Conservation (phyloP, 2,113 vertebrate genomes). For the Abramis brama region DNA sequence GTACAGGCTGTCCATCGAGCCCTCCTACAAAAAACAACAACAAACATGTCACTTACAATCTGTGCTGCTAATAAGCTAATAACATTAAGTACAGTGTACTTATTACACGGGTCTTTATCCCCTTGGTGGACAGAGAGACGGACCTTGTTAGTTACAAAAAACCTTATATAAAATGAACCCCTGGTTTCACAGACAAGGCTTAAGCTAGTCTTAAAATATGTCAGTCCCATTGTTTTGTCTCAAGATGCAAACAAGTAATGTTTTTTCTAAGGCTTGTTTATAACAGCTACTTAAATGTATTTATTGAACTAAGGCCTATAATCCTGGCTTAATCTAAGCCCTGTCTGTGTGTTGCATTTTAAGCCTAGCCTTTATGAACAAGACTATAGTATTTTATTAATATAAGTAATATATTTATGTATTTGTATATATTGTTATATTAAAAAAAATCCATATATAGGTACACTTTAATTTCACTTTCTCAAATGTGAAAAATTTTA, state of each 20-base stretch:
- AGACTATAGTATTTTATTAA: not conserved
- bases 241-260: too few species aligned
- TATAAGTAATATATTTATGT: not conserved
- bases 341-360: not conserved
- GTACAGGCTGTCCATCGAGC: constrained; percentile 91
- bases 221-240: too few species aligned
- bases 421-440: too few species aligned
- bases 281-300: too few species aligned
- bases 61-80: not conserved
- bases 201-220: too few species aligned
- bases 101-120: not conserved
- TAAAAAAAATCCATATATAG: not conserved
- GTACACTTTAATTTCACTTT: not conserved
- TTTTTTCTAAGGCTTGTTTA: too few species aligned
- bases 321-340: too few species aligned
- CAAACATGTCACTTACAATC: not conserved
- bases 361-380: not conserved
- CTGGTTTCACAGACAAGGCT: too few species aligned
- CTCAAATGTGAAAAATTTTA: not conserved
- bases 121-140: not conserved
- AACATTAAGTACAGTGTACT: not conserved
- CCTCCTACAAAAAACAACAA: constrained; percentile 79
- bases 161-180: not conserved
- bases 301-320: too few species aligned
- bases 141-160: not conserved